Percentiles rank a stretch among this genome's conserved stretches.
Evolutionary conservation across 2,113 vertebrate species (phyloP).

Genomic region (Nothocercus julius): DNA sequence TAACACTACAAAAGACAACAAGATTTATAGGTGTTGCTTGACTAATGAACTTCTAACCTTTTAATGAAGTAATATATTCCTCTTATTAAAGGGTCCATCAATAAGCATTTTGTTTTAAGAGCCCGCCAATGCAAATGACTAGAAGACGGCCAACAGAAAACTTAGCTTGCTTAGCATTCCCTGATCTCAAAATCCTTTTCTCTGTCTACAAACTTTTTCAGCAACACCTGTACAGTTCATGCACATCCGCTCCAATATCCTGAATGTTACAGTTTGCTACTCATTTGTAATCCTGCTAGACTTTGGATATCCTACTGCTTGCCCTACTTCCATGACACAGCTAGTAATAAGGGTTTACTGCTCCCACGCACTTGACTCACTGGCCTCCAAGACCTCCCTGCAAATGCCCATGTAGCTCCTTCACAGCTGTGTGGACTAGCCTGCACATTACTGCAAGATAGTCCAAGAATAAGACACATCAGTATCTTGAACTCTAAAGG

Average conservation of each 20-base stretch:
- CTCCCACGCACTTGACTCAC: background rate
- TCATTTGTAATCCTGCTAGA: background rate
- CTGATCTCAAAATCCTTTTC: background rate
- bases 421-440: background rate
- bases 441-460: background rate
- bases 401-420: background rate
- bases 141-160: background rate
- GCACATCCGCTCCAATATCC: rapidly evolving
- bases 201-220: background rate
- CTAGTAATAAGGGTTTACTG: background rate
- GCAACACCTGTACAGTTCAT: background rate
- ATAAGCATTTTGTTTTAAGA: background rate
- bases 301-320: background rate
- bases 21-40: background rate
- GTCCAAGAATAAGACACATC: background rate
- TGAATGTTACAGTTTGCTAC: rapidly evolving
- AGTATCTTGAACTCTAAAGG: background rate
- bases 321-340: background rate
- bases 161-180: background rate
- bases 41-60: background rate
- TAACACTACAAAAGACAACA: background rate
- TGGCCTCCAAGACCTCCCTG: background rate
- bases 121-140: background rate
- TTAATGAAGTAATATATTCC: background rate
- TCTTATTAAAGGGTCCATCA: background rate